Evolutionary conservation across 2,113 vertebrate genomes (phyloP), one percentile per base, ranked within the genome.

Genomic region (Pelodiscus sinensis): DNA sequence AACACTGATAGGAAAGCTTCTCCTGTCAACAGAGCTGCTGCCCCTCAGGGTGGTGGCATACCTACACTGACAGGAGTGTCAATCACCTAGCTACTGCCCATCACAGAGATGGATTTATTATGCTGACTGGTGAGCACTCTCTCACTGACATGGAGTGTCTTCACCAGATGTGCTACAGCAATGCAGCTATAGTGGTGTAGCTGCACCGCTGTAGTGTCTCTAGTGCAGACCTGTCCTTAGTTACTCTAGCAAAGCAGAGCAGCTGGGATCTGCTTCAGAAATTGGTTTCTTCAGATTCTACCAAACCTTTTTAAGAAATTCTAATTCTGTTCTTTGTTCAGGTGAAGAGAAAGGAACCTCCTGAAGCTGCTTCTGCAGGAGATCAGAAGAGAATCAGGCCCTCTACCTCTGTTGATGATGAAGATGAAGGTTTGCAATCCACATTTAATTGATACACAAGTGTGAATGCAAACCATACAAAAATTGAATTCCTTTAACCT

Each of bases 281-380:
- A 92, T 93, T 93, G 96, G 87, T 93, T 95, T 96, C 93, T 94
- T 82, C 65, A 80, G 52, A 79, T 88, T 95, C 18, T 90, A n/a
- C 12, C 86, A 85, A 87, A 92, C 65, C 57, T 71, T 92, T 95
- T 92, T 84, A 95, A 44, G 96, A 95, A 95, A 92, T 96, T 95
- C 92, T 93, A 96, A 97, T 96, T 68, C 38, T 86, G 85, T 84
- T 95, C 92, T 97, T 97, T 97, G 91, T 93, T 95, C 96, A 99
- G 99, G 99, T 99, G 93, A 99, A 99, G 95, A 98, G 99, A 97
- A 99, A 99, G 97, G 99, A 99, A 84, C 99, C 99, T 2, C 99
- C 99, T 1, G 99, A 99, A 92, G 93, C 98, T 2, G 97, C 98
- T 56, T 96, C 98, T 0, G 96, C 98, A 0, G 98, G 98, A 25